phyloP scores from a whole-genome alignment of 2,797 vertebrate genomes.

The Macrochelys suwanniensis region DNA sequence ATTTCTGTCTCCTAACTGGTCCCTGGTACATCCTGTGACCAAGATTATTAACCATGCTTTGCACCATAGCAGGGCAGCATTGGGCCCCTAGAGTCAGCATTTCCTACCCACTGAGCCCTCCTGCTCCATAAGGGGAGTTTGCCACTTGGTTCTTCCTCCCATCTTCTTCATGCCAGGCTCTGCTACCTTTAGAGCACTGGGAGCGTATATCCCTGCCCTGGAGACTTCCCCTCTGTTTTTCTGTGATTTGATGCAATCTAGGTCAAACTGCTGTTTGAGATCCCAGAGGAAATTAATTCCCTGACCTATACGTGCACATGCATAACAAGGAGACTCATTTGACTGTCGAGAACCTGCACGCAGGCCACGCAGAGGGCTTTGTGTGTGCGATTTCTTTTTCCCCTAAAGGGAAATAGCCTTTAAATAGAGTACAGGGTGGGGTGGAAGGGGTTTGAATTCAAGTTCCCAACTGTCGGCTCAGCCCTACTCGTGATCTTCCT shows the following conservation, averaged over 20 bases:
- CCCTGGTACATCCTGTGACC: background rate
- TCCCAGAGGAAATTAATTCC: background rate
- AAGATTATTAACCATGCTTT: background rate
- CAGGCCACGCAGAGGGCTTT: accelerated
- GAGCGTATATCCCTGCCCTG: background rate
- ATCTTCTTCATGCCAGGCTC: background rate
- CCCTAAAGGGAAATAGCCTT: constrained; percentile 63
- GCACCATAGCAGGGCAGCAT: background rate
- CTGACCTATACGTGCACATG: background rate
- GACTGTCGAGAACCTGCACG: background rate
- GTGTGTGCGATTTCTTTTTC: background rate
- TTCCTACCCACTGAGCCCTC: accelerated
- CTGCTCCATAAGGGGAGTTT: accelerated
- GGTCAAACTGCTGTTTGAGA: background rate
- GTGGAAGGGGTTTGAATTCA: constrained; percentile 36
- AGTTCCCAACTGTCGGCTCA: constrained; percentile 57
- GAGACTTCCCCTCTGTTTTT: background rate
- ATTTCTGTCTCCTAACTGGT: no score
- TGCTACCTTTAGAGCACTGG: background rate
- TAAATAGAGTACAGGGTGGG: constrained; percentile 60
- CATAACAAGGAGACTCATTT: background rate
- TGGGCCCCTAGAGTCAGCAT: accelerated
- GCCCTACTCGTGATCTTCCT: constrained; percentile 71
- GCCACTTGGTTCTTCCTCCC: background rate
- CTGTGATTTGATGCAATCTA: background rate